Conservation (phyloP, 2,113 vertebrate genomes). For the Cheirogaleus medius region DNA sequence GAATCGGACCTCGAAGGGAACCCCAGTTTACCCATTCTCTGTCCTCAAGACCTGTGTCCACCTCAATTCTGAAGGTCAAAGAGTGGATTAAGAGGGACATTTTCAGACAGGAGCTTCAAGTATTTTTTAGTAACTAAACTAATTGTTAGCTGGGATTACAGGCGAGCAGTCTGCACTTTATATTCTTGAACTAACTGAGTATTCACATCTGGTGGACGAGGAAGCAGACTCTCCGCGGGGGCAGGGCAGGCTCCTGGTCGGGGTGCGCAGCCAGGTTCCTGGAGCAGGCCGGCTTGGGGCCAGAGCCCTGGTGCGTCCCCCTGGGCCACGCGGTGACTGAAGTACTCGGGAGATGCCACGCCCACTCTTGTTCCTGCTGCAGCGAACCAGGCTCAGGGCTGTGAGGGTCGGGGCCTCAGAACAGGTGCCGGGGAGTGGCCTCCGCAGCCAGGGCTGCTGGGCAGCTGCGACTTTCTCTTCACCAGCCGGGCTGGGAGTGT, state of each 20-base stretch:
- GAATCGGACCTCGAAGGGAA: background rate
- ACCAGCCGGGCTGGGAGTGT: no score
- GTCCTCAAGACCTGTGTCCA: background rate
- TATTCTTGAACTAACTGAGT: background rate
- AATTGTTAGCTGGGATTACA: background rate
- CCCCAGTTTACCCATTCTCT: background rate
- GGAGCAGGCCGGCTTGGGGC: background rate
- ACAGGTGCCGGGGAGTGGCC: no score
- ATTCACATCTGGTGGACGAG: background rate
- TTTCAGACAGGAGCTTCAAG: background rate
- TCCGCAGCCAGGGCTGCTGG: background rate
- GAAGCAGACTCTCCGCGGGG: background rate
- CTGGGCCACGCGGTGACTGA: background rate
- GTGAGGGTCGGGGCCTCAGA: background rate
- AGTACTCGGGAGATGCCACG: background rate
- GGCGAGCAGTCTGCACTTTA: background rate
- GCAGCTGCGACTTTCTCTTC: background rate
- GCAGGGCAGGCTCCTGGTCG: fast-evolving
- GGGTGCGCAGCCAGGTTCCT: background rate
- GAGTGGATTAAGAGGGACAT: background rate
- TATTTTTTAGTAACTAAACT: no score
- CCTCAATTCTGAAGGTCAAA: background rate
- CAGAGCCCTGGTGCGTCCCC: background rate
- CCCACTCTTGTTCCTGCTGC: background rate
- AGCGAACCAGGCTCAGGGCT: background rate